Evolutionary conservation across 2,113 vertebrate species (phyloP), one percentile per base, ranked within the genome.

Genomic region (Choloepus hoffmanni): DNA sequence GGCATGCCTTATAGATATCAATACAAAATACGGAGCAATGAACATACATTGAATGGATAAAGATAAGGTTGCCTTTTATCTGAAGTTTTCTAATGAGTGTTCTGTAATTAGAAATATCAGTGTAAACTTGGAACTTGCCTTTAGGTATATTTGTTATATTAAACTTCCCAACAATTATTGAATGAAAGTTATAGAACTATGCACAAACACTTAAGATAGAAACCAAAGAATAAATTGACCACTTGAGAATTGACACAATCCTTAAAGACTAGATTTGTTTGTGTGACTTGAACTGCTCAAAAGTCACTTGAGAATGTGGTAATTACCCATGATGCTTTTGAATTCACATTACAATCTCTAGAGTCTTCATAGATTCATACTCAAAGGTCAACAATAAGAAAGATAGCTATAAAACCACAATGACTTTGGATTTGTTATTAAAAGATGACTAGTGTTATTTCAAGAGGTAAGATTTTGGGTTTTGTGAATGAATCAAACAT

Each of bases 101-200:
- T 45, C n/a, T 8, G 60, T 74, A 62, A 48, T 24, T 16, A 65
- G 3, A 94, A 78, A 40, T 53, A 48, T 55, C 3, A 45, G 93
- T 93, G 55, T 78, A 73, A 92, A 86, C 8, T 40, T 70, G 2
- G 28, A 45, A n/a, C n/a, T n/a, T n/a, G n/a, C n/a, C n/a, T n/a
- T n/a, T n/a, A n/a, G n/a, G n/a, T n/a, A n/a, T n/a, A n/a, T n/a
- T n/a, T n/a, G n/a, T n/a, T n/a, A n/a, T n/a, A n/a, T n/a, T n/a
- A n/a, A n/a, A n/a, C n/a, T 81, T 15, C 79, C 23, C 63, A 86
- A 45, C 67, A 83, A 87, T 83, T 70, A 91, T 48, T 73, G 67
- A 77, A 55, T 23, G 65, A 83, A 65, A 26, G 0, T 82, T 72
- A 30, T n/a, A 77, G 19, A 45, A 19, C 4, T 33, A 15, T 88